Conservation (phyloP, 2,888 invertebrate genomes). For the Cheilosia variabilis region DNA sequence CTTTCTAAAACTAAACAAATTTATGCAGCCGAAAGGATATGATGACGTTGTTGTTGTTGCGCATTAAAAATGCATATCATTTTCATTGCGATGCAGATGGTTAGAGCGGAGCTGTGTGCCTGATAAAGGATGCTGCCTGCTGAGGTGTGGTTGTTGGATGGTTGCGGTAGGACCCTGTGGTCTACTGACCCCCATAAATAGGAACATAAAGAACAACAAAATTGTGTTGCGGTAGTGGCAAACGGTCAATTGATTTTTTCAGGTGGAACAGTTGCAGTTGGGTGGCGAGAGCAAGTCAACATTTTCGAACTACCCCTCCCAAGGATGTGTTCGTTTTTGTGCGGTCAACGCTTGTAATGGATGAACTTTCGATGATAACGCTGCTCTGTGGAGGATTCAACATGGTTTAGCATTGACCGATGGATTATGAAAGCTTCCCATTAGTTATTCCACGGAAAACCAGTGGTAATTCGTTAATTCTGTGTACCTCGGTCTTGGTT, state of each 20-base stretch:
- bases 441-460: neutral
- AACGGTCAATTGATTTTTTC: slow-evolving; percentile 29
- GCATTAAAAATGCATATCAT: slow-evolving; percentile 31
- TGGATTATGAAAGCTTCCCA: slow-evolving; percentile 14
- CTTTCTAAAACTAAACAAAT: slow-evolving; percentile 29
- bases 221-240: slow-evolving; percentile 34
- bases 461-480: neutral
- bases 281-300: slow-evolving; percentile 3
- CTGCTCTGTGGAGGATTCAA: neutral
- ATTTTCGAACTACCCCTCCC: neutral
- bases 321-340: neutral
- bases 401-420: neutral
- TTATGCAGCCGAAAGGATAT: slow-evolving; percentile 31
- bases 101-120: neutral
- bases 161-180: slow-evolving; percentile 25
- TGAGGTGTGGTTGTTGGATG: slow-evolving; percentile 16
- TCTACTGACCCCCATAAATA: slow-evolving; percentile 42
- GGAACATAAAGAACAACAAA: slow-evolving; percentile 5
- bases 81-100: slow-evolving; percentile 15
- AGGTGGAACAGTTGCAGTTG: slow-evolving; percentile 11
- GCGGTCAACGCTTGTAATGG: slow-evolving; percentile 8
- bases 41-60: slow-evolving; percentile 2
- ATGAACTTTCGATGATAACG: slow-evolving; percentile 19
- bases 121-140: neutral
- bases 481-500: neutral